Conservation (phyloP, 2,113 vertebrate species). For the Ifrita kowaldi region DNA sequence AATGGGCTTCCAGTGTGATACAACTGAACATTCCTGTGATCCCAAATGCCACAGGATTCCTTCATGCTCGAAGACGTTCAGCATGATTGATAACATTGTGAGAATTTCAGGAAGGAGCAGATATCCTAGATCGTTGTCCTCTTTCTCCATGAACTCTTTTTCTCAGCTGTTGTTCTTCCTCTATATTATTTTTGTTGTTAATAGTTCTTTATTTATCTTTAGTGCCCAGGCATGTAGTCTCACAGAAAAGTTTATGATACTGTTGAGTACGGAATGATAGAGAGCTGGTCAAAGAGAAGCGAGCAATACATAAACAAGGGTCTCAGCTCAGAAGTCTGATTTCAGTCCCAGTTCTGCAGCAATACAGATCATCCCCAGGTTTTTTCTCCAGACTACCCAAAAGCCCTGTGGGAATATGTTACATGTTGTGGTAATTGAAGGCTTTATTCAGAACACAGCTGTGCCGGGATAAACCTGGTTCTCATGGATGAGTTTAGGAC, state of each 20-base stretch:
- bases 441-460: conserved; percentile 21
- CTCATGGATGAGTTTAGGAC: not conserved
- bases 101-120: not conserved
- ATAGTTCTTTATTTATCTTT: not conserved
- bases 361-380: fast-evolving
- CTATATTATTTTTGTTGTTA: not conserved
- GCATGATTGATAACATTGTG: not conserved
- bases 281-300: not conserved
- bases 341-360: not conserved
- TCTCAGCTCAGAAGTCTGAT: not conserved
- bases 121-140: not conserved
- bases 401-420: not conserved
- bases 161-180: not conserved
- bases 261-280: not conserved
- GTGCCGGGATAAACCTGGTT: not conserved
- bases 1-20: not conserved
- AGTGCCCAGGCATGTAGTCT: not conserved
- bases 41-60: conserved; percentile 35
- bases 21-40: conserved; percentile 15
- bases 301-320: not conserved
- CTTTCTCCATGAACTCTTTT: not conserved
- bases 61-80: conserved; percentile 29
- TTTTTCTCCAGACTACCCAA: not conserved
- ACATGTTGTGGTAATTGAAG: not conserved
- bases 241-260: not conserved